Evolutionary conservation across 2,797 vertebrate genomes (phyloP).

Genomic region (Chiroxiphia lanceolata): DNA sequence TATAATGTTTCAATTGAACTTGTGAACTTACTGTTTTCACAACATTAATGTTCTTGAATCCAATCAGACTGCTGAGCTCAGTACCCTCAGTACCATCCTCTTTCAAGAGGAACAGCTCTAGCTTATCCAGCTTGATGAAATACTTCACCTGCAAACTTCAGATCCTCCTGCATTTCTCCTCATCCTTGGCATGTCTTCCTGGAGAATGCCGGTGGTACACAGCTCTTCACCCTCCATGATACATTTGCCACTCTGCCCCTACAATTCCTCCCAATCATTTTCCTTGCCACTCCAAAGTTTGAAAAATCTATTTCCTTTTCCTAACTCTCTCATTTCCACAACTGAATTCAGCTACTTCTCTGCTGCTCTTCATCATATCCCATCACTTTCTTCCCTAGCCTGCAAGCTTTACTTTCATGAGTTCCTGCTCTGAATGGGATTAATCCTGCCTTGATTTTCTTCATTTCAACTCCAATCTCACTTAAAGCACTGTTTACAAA

Average conservation of each 20-base stretch:
- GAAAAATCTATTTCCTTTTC: neutral
- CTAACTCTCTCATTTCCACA: neutral
- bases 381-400: neutral
- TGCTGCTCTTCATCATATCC: neutral
- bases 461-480: neutral
- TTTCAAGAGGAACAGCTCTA: neutral
- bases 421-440: neutral
- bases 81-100: neutral
- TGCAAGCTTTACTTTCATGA: neutral
- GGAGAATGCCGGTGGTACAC: neutral
- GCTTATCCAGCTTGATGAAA: neutral
- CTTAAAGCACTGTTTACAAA: neutral
- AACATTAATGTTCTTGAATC: neutral
- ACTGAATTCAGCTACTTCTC: neutral
- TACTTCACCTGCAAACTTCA: neutral
- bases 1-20: neutral
- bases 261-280: neutral
- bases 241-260: neutral
- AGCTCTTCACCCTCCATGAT: neutral
- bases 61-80: neutral
- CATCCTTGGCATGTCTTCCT: neutral
- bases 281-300: neutral
- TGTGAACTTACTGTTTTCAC: neutral
- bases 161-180: neutral
- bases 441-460: neutral